Evolutionary conservation across 2,113 vertebrate species (phyloP).

Genomic region (Mixornis gularis): DNA sequence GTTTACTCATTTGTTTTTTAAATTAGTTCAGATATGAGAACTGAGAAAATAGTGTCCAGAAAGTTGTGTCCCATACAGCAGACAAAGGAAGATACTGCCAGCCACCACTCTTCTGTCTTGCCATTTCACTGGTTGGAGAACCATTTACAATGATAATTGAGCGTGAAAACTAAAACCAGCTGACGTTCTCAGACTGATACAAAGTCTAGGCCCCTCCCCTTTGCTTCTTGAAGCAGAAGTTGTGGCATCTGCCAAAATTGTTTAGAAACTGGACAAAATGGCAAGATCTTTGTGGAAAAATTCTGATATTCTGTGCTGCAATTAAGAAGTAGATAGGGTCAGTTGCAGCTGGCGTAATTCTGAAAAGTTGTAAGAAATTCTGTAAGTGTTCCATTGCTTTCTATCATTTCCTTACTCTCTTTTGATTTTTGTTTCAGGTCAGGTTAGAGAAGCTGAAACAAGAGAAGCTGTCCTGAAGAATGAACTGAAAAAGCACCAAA

Average conservation of each 20-base stretch:
- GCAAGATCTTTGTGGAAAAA: background rate
- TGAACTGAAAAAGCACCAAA: conserved; percentile 61
- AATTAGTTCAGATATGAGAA: background rate
- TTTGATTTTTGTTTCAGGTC: conserved; percentile 64
- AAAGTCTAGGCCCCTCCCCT: background rate
- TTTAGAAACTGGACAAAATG: background rate
- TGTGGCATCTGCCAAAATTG: background rate
- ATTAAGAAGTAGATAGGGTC: background rate
- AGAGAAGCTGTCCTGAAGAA: conserved; percentile 71
- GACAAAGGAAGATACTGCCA: background rate
- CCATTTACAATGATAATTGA: background rate
- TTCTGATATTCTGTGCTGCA: background rate
- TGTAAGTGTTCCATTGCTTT: background rate
- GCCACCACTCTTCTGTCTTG: background rate
- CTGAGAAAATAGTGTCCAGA: background rate
- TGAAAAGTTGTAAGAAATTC: background rate
- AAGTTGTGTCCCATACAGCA: background rate
- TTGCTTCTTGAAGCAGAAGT: background rate
- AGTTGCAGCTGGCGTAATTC: background rate
- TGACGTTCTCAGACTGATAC: background rate
- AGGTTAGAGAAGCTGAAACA: conserved; percentile 58
- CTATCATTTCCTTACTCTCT: background rate
- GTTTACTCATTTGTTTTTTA: background rate
- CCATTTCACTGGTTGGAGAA: background rate
- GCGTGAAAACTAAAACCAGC: background rate